Conservation (phyloP, 92 coral and sea anemone species). For the Galaxea fascicularis region DNA sequence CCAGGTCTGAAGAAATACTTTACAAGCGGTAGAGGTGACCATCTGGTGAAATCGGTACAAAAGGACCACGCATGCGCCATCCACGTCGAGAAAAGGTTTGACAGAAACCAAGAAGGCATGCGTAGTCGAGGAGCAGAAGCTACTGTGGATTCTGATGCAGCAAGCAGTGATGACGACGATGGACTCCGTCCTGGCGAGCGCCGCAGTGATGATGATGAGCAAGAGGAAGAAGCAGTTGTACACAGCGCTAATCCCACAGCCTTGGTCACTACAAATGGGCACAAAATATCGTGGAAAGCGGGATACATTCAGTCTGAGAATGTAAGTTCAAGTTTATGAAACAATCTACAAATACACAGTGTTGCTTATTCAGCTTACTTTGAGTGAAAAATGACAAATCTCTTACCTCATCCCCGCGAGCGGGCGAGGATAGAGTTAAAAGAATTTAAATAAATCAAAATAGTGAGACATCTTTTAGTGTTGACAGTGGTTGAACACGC, state of each 20-base stretch:
- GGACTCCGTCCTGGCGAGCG: no score
- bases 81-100: slow-evolving; percentile 20
- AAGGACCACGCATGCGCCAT: slow-evolving; percentile 64
- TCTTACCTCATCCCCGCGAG: background rate
- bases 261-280: slow-evolving; percentile 56
- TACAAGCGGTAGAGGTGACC: slow-evolving; percentile 57
- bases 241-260: background rate
- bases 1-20: slow-evolving; percentile 67
- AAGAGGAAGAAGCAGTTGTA: background rate
- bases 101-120: background rate
- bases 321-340: slow-evolving; percentile 38
- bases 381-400: background rate
- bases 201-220: background rate
- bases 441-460: no score
- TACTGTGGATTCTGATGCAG: background rate
- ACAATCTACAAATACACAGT: background rate
- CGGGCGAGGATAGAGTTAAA: no score
- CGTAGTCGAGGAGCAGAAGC: background rate
- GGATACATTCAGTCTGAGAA: slow-evolving; percentile 71
- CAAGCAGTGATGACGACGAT: background rate
- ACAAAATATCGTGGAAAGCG: slow-evolving; percentile 77
- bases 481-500: no score
- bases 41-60: slow-evolving; percentile 62
- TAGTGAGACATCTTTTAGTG: no score
- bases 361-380: background rate